phyloP scores from a whole-genome alignment of 2,113 vertebrate species.

The Pantherophis guttatus region DNA sequence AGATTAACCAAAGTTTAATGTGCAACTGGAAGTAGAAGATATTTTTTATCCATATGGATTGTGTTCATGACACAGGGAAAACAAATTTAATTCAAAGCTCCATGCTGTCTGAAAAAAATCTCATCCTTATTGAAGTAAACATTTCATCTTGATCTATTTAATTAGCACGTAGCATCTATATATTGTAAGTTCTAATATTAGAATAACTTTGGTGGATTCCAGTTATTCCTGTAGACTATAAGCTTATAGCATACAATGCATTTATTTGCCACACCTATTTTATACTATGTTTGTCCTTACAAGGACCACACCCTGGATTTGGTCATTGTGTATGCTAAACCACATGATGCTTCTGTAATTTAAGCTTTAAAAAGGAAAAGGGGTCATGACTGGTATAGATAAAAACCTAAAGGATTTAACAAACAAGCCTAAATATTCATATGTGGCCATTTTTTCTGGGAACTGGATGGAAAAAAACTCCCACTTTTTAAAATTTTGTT shows the following conservation, averaged over 20 bases:
- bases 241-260: background rate
- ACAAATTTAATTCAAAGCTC: background rate
- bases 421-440: background rate
- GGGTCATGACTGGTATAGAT: background rate
- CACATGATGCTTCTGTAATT: background rate
- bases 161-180: background rate
- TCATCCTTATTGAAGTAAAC: background rate
- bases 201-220: background rate
- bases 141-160: background rate
- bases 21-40: slow-evolving; percentile 2
- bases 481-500: slow-evolving; percentile 42
- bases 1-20: slow-evolving; percentile 1
- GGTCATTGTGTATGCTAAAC: background rate
- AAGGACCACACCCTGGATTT: background rate
- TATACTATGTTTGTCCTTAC: slow-evolving; percentile 5
- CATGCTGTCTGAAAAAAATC: slow-evolving; percentile 19
- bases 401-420: background rate
- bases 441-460: background rate
- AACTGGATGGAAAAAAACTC: slow-evolving; percentile 14
- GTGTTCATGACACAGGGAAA: slow-evolving; percentile 8
- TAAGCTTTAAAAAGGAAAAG: background rate
- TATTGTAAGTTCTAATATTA: background rate
- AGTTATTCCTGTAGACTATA: slow-evolving; percentile 5
- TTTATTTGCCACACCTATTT: background rate
- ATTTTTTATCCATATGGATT: slow-evolving; percentile 9